A percentile compares a stretch with the other conserved stretches of the same genome.
Conservation (phyloP, 2,113 vertebrate species). For the Actinemys pallida region DNA sequence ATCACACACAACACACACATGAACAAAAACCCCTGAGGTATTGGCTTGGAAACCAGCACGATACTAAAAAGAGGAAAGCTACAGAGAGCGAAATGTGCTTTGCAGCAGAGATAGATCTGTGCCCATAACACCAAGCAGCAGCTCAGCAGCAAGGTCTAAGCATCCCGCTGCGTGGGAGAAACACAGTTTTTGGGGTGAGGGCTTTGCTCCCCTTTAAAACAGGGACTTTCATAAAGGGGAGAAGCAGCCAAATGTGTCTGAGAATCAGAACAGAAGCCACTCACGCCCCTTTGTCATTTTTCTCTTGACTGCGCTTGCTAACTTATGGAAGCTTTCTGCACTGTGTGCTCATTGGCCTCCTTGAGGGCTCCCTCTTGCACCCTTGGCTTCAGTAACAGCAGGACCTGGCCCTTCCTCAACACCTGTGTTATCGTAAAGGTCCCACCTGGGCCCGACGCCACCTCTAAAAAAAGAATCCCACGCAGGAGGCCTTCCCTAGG, state of each 20-base stretch:
- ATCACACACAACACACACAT: constrained; percentile 66
- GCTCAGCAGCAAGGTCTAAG: constrained; percentile 36
- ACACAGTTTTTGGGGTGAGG: not conserved
- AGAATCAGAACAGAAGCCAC: not conserved
- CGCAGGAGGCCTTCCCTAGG: not conserved
- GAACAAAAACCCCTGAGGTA: constrained; percentile 75
- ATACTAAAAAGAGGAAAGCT: constrained; percentile 45
- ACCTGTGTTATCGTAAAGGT: not conserved
- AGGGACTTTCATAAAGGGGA: not conserved
- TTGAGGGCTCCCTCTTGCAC: not conserved
- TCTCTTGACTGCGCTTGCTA: not conserved
- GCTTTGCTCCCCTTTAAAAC: not conserved
- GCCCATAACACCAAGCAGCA: constrained; percentile 51
- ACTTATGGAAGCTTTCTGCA: not conserved
- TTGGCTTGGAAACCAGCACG: constrained; percentile 71
- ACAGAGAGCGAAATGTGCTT: constrained; percentile 55
- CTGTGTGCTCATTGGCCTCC: rapidly evolving
- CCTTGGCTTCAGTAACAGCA: not conserved
- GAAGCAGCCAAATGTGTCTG: constrained; percentile 8
- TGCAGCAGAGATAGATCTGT: constrained; percentile 27
- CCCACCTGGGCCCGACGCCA: not conserved
- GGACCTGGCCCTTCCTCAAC: not conserved
- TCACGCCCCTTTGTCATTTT: not conserved
- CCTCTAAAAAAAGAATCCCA: not conserved
- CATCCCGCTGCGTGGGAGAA: not conserved